phyloP scores from a whole-genome alignment of 2,113 vertebrate species.

The Corythoichthys intestinalis region DNA sequence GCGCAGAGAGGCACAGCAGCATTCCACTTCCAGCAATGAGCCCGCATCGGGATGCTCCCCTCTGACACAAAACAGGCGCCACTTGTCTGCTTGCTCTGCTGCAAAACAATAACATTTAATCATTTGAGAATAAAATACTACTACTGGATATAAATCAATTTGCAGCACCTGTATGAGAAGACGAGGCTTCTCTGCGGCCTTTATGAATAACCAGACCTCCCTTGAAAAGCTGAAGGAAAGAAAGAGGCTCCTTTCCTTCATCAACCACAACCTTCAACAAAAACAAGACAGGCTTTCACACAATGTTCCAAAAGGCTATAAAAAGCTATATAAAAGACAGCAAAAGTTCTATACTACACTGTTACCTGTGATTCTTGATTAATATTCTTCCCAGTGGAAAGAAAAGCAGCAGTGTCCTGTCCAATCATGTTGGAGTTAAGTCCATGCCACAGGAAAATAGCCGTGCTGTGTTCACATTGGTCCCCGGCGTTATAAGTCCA shows the following conservation, averaged over 20 bases:
- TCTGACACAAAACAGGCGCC: slow-evolving; percentile 71
- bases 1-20: slow-evolving; percentile 67
- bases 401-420: slow-evolving; percentile 59
- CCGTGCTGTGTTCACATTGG: slow-evolving; percentile 30
- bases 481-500: slow-evolving; percentile 65
- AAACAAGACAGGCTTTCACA: slow-evolving; percentile 1
- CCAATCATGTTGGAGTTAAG: slow-evolving; percentile 53
- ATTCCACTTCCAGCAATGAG: slow-evolving; percentile 68
- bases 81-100: slow-evolving; percentile 29
- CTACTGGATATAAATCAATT: neutral
- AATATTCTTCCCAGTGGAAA: slow-evolving; percentile 57
- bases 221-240: slow-evolving; percentile 77
- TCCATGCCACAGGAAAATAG: slow-evolving; percentile 75
- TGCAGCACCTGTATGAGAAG: slow-evolving; percentile 50
- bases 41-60: slow-evolving; percentile 70
- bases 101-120: neutral
- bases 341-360: neutral
- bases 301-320: neutral
- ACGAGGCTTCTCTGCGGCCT: slow-evolving; percentile 47
- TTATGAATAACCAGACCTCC: slow-evolving; percentile 72
- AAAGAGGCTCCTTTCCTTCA: slow-evolving; percentile 73
- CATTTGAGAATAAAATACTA: neutral
- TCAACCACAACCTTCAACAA: slow-evolving; percentile 61
- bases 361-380: slow-evolving; percentile 59
- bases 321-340: neutral